Evolutionary conservation across 2,888 invertebrate genomes (phyloP).

Genomic region (Steinernema carpocapsae): DNA sequence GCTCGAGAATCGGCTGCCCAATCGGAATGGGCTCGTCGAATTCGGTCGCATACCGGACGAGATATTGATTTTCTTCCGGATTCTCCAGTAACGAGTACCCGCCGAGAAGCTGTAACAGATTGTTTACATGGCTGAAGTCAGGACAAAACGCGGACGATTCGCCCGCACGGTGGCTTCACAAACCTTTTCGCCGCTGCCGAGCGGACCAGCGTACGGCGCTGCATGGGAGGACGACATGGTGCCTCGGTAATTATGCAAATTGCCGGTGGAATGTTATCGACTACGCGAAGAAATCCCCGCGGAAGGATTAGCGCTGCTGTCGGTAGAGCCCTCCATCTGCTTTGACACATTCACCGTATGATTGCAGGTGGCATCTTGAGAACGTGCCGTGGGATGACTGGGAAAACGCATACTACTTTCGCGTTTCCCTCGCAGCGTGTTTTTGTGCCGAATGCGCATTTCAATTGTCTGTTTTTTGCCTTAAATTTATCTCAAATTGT

Average conservation of each 20-base stretch:
- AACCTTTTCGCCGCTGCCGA: constrained; percentile 1
- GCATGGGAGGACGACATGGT: not conserved
- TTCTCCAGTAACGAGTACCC: not conserved
- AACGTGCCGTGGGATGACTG: not conserved
- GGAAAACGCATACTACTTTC: not conserved
- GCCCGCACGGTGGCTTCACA: not conserved
- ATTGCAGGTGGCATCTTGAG: constrained; percentile 24
- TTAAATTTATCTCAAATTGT: not conserved
- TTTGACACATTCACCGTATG: constrained; percentile 9
- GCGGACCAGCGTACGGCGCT: not conserved
- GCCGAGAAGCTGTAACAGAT: not conserved
- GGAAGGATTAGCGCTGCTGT: constrained; percentile 13
- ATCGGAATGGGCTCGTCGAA: not conserved
- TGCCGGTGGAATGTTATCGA: constrained; percentile 30
- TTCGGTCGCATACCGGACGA: constrained; percentile 14
- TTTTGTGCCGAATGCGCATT: not conserved
- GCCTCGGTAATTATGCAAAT: constrained; percentile 28
- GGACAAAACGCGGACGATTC: too few species aligned
- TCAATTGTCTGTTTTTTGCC: not conserved
- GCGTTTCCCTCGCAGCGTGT: not conserved
- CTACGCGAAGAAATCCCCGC: not conserved
- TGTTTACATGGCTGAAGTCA: not conserved
- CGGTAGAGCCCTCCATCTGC: not conserved
- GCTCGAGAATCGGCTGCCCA: too few species aligned
- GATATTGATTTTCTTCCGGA: constrained; percentile 19